Percentiles rank a stretch among this genome's conserved stretches.
These are phyloP conservation scores for Sarcophaga caerulescens DNA, from an alignment of 2,888 invertebrate species.

Conservation along the genomic window DNA sequence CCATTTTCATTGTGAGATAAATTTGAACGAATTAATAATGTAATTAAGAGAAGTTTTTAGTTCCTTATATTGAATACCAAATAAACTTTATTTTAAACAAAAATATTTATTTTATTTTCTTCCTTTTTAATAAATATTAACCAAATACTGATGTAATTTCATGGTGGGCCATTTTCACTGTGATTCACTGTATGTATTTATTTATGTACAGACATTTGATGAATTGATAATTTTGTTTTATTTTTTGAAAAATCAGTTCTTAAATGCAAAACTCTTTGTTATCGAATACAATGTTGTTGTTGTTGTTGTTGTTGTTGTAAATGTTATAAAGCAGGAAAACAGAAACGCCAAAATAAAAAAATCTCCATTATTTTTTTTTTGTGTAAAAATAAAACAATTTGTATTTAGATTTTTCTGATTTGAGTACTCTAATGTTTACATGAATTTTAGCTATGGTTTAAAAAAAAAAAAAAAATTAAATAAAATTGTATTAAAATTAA, in stretches of 20 bases:
- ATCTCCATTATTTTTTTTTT: background rate
- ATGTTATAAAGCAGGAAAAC: background rate
- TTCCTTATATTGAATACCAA: too few relatives aligned
- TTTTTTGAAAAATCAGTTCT: background rate
- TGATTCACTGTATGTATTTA: too few relatives aligned
- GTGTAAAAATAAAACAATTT: conserved; percentile 52
- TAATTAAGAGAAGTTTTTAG: too few relatives aligned
- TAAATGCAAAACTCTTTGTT: background rate
- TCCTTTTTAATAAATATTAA: too few relatives aligned
- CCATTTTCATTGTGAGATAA: too few relatives aligned
- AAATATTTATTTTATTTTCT: too few relatives aligned
- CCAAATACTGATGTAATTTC: too few relatives aligned
- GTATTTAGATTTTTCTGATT: conserved; percentile 23
- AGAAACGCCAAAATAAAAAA: conserved; percentile 1
- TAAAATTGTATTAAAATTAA: conserved; percentile 33
- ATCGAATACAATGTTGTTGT: background rate
- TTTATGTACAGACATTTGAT: background rate
- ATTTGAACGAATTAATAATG: too few relatives aligned
- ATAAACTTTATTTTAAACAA: too few relatives aligned
- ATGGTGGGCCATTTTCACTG: too few relatives aligned
- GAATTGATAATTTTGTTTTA: background rate
- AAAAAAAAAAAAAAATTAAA: conserved; percentile 8
- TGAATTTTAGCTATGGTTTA: conserved; percentile 41
- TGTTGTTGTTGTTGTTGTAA: background rate
- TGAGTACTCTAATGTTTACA: conserved; percentile 56